These are phyloP conservation scores for Drosophila emarginata DNA, from an alignment of 2,888 invertebrate genomes.

Conservation along the genomic window DNA sequence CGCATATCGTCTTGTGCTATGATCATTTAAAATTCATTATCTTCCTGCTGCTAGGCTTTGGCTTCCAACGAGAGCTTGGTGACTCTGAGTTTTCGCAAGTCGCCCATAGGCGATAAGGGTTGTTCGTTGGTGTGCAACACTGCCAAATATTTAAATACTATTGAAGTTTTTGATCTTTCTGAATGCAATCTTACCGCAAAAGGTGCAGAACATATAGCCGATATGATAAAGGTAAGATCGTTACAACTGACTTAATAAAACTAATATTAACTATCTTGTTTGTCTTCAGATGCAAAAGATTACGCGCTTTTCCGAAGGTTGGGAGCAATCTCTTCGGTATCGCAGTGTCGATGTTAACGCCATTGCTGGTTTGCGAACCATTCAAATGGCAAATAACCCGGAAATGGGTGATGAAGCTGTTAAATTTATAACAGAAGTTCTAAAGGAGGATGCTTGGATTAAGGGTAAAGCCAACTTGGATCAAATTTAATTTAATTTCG, in stretches of 20 bases:
- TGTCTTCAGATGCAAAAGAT: slow-evolving; percentile 85
- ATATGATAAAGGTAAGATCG: slow-evolving; percentile 85
- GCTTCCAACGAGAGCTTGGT: slow-evolving; percentile 86
- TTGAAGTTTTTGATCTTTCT: slow-evolving; percentile 87
- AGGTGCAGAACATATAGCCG: slow-evolving; percentile 87
- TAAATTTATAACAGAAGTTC: slow-evolving; percentile 85
- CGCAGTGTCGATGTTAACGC: slow-evolving; percentile 88
- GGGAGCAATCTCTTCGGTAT: slow-evolving; percentile 91
- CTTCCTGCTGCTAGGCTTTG: slow-evolving; percentile 83
- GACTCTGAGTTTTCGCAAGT: slow-evolving; percentile 87
- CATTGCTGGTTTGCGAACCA: slow-evolving; percentile 88
- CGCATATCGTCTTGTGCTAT: background rate
- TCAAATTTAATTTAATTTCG: background rate
- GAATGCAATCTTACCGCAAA: slow-evolving; percentile 86
- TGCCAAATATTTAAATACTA: slow-evolving; percentile 86
- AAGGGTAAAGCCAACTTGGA: slow-evolving; percentile 84
- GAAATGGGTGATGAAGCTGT: slow-evolving; percentile 87
- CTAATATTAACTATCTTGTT: background rate
- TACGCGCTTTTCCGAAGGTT: slow-evolving; percentile 89
- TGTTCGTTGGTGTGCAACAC: slow-evolving; percentile 88
- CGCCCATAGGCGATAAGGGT: slow-evolving; percentile 88
- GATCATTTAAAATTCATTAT: background rate
- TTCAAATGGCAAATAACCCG: slow-evolving; percentile 88
- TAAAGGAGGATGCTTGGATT: slow-evolving; percentile 91
- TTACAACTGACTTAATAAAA: too few species aligned